Evolutionary conservation across 1,140 invertebrate species (phyloP), one percentile per base, ranked within the genome.

Genomic region (Listronotus oregonensis): DNA sequence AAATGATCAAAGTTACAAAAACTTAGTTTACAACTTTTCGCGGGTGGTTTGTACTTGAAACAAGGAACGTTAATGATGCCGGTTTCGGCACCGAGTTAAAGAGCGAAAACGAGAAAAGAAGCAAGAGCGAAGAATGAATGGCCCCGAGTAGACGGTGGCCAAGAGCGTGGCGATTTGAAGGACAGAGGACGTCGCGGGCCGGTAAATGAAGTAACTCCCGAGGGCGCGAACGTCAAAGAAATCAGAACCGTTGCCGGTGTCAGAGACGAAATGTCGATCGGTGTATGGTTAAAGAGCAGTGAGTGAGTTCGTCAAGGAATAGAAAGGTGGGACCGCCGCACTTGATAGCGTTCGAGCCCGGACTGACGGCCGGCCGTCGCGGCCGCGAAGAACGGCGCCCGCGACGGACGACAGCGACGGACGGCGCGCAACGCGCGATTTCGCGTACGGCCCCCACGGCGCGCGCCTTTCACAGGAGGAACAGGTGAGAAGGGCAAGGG

Each of bases 291-390:
- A 55, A 63, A 58, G 59, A 57, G 49, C 42, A 67, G 71, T 72
- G 71, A 57, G 66, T 64, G 67, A 74, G 72, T 74, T 74, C 71
- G 70, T 75, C 71, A 66, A 69, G 70, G 68, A 66, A 70, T 58
- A 67, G 54, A 64, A 70, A 65, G 67, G 70, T 65, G 69, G 75
- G 73, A 78, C 77, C 75, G 77, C 75, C 75, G 75, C 75, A 78
- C 77, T 75, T 72, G 69, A 52, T 72, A 75, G 75, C 75, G 74
- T 71, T 74, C 73, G 72, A 72, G 77, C 77, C 77, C 77, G 77
- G 77, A 78, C 77, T 78, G 75, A 54, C 63, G 66, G 64, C 62
- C 61, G 67, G 64, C 62, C 56, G 61, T 27, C 9, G 27, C 49
- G 44, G 32, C 46, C 55, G 69, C 46, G 51, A 43, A 39, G 58